Evolutionary conservation across 2,888 invertebrate genomes (phyloP), one percentile per base, ranked within the genome.

Genomic region (Pyralis farinalis): DNA sequence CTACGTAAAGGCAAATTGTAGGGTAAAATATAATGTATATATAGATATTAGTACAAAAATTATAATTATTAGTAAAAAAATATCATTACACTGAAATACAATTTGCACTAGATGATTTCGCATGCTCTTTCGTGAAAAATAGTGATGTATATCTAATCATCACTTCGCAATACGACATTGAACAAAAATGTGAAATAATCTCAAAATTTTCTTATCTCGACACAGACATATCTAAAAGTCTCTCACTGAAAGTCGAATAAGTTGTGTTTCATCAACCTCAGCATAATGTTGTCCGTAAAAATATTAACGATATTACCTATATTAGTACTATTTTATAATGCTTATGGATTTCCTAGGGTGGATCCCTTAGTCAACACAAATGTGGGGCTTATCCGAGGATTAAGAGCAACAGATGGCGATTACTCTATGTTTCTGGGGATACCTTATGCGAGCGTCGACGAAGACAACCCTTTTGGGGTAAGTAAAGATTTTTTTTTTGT

Each of bases 361-460:
- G 71, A 69, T 31, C 78, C 73, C 0, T 42, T 78, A 33, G 78
- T 77, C 3, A 55, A 68, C n/a, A 62, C 73, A 0, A 62, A 63
- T 37, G 42, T 61, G 3, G 78, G 81, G 0, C 43, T 63, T 11
- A 67, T 80, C 22, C 55, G 71, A 25, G 80, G 80, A 1, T 36
- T 75, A 9, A 54, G 46, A 21, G 69, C 76, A 1, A 30, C 61
- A 0, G 72, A 77, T 52, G 77, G 77, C 0, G 58, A 63, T 29
- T 71, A 75, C 42, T 57, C 68, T 3, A 75, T 75, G 72, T 80
- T 73, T 33, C 54, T 79, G 55, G 80, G 78, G 5, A 76, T 80
- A 55, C 80, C 79, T 0, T 80, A 74, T 21, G 80, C 69, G 7
- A 58, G 48, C 9, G 66, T 80, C 0, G 49, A 77, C 31, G 43